Base-by-base conservation (phyloP, 2,888 invertebrate species). In the Troilus luridus region DNA sequence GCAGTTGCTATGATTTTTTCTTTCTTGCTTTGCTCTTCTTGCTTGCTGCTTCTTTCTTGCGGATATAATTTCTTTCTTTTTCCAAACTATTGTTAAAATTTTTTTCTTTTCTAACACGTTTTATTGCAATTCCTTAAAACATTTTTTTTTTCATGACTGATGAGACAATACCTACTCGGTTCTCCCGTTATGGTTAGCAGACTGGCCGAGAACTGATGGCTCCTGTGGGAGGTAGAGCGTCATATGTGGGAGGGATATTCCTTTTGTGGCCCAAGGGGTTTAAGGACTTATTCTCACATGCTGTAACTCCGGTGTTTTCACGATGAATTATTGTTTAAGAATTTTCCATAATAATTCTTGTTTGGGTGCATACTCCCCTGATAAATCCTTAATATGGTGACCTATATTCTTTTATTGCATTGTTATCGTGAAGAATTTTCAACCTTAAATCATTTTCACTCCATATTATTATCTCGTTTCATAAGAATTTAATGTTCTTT, bases 211-310 rank as follows among this genome's bases (percentile, higher is more conserved):
- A 27, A 81, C 54, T 81, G 81, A 81, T 54, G 81, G 56, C 41
- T 54, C 41, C 54, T 54, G 81, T 81, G 81, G 81, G 81, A 11
- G 54, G 17, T 56, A 17, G 81, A 14, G 62, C 27, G 81, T 10
- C 81, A 81, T 56, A 54, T 81, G 81, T 81, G 81, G 81, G 81
- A 81, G 81, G 54, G 54, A 81, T 81, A 41, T 41, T 21, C 81
- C 81, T 81, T 81, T 54, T 54, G 10, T 81, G 81, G 56, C 81
- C 81, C 81, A 54, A 5, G 54, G 24, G 81, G 54, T 9, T 21
- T 54, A 19, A 81, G 54, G 81, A 81, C 81, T 17, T 67, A 24
- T 24, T 24, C 21, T 24, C 21, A 67, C 64, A 10, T 67, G 24
- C 24, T 24, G 1, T 67, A 67, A 67, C 24, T 67, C 12, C 24